Base-by-base conservation (phyloP, 1,140 invertebrate genomes). In the Pseudomyrmex pallidus region DNA sequence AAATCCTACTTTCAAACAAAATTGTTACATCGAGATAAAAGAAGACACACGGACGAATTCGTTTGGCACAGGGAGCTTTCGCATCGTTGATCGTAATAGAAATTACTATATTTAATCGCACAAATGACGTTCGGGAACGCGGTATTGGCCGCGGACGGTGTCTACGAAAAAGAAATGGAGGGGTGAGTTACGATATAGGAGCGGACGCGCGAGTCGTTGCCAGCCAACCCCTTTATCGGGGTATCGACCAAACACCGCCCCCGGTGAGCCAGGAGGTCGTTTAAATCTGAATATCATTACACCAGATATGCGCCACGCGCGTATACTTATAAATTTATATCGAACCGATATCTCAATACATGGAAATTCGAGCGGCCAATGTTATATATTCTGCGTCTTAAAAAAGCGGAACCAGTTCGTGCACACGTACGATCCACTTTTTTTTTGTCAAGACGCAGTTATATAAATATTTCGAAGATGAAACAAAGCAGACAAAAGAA, bases 181-280 rank as follows among this genome's bases (percentile, higher is more conserved):
- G 89, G 87, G 85, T 86, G 82, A 90, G 82, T 84, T 83, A 83
- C 57, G 67, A 61, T 35, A 64, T 35, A 64, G 25, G 25, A 25
- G 80, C 84, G 73, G 82, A 83, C 84, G 35, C 35, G 35, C 35
- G 84, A 87, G 87, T 74, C 86, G 91, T 92, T 92, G 90, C 91
- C 86, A 92, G 82, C 89, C 88, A 87, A 85, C 73, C 73, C 35
- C 78, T 77, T 74, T 83, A 83, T 72, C 87, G 68, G 85, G 84
- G 59, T 91, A 92, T 92, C 91, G 91, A 92, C 89, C 91, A 92
- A 92, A 92, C 91, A 90, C 82, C 82, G 70, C 70, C 83, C 84
- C 82, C 80, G 57, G 9, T 72, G 44, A 84, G 73, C 84, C 54
- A 17, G 48, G 76, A 85, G 66, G 74, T 63, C 25, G 67, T 76